Evolutionary conservation across 1,140 invertebrate species (phyloP).

Genomic region (Drosophila tropicalis): DNA sequence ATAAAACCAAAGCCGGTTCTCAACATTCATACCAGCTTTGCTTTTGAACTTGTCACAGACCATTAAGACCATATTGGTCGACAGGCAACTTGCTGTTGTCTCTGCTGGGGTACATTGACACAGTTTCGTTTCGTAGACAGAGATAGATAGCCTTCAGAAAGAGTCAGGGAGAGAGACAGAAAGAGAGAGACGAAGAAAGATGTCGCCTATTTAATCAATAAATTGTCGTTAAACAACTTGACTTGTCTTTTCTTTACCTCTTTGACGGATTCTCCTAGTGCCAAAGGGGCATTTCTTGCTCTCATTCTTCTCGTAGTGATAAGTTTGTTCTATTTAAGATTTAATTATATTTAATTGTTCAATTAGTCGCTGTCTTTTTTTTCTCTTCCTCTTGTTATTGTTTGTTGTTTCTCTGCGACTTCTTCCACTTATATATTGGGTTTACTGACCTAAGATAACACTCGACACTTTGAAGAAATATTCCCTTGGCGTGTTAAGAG

Average conservation of each 20-base stretch:
- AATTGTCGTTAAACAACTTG: conserved; percentile 27
- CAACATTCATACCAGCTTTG: conserved; percentile 25
- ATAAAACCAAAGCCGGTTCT: conserved; percentile 60
- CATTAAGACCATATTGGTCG: conserved; percentile 74
- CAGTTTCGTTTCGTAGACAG: conserved; percentile 47
- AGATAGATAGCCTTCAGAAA: not conserved
- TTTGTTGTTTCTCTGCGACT: not conserved
- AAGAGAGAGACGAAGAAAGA: conserved; percentile 1
- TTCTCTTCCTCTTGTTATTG: not conserved
- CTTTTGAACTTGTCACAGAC: conserved; percentile 77
- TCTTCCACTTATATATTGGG: conserved; percentile 10
- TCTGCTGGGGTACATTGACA: conserved; percentile 67
- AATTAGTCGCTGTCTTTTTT: conserved; percentile 47
- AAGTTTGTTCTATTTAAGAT: conserved; percentile 50
- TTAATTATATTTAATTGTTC: conserved; percentile 65
- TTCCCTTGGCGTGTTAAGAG: conserved; percentile 53
- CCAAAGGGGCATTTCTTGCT: conserved; percentile 50
- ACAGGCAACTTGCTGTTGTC: conserved; percentile 68
- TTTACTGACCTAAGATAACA: conserved; percentile 52
- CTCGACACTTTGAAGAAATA: conserved; percentile 27
- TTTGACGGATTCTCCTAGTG: conserved; percentile 44
- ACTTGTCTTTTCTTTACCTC: conserved; percentile 23
- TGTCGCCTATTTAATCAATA: conserved; percentile 62
- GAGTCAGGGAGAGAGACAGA: conserved; percentile 15
- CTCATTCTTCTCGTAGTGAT: conserved; percentile 36